Evolutionary conservation across 92 coral and sea anemone genomes (phyloP).

Genomic region (Zoanthus sansibaricus): DNA sequence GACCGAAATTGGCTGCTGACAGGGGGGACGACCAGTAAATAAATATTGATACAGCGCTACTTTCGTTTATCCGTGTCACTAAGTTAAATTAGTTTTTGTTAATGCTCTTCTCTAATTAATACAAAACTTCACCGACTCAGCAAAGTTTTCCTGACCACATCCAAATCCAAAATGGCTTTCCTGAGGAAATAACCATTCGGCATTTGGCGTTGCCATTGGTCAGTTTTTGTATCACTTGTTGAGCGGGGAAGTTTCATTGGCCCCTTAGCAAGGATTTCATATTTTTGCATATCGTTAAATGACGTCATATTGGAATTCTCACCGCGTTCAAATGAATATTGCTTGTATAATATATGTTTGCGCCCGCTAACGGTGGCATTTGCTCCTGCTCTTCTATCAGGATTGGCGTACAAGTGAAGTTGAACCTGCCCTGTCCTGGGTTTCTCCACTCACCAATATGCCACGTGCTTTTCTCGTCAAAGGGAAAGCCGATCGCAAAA

Average conservation of each 20-base stretch:
- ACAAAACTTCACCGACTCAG: not conserved
- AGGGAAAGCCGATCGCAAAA: slow-evolving; percentile 71
- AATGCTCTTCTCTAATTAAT: not conserved
- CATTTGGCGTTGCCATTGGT: not conserved
- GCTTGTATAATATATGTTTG: slow-evolving; percentile 27
- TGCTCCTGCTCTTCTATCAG: slow-evolving; percentile 21
- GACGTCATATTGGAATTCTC: slow-evolving; percentile 53
- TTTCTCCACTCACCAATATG: slow-evolving; percentile 66
- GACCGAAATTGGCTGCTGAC: slow-evolving; percentile 60
- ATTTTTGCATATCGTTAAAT: slow-evolving; percentile 42
- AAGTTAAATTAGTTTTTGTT: slow-evolving; percentile 10
- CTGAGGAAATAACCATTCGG: slow-evolving; percentile 28
- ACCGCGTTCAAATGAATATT: slow-evolving; percentile 37
- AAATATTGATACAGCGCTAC: slow-evolving; percentile 56
- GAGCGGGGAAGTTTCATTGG: slow-evolving; percentile 50
- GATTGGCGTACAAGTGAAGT: slow-evolving; percentile 39
- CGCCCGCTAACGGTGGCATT: slow-evolving; percentile 55
- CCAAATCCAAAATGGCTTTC: slow-evolving; percentile 7
- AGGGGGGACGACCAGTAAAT: slow-evolving; percentile 70
- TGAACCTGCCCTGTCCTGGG: slow-evolving; percentile 45
- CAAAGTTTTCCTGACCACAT: not conserved
- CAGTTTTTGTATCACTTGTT: not conserved
- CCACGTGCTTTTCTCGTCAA: slow-evolving; percentile 89
- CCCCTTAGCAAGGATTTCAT: slow-evolving; percentile 28
- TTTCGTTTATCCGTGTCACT: slow-evolving; percentile 14